Evolutionary conservation across 2,113 vertebrate genomes (phyloP).

Genomic region (Chlorocebus sabaeus): DNA sequence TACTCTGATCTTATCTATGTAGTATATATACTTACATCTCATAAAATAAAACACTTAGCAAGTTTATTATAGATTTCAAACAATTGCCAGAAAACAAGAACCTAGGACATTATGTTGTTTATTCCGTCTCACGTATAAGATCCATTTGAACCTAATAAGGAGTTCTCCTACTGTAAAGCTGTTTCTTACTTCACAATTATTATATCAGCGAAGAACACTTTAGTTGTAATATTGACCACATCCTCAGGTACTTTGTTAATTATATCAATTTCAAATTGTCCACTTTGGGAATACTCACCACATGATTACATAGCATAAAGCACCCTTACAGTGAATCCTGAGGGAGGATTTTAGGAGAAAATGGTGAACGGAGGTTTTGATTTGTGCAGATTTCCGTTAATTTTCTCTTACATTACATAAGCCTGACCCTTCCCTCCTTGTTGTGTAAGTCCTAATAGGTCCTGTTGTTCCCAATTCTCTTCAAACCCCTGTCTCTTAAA

Average conservation of each 20-base stretch:
- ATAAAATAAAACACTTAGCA: neutral
- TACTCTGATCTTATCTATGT: neutral
- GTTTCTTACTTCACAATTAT: neutral
- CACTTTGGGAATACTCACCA: neutral
- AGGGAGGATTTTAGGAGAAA: neutral
- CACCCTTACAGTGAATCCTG: neutral
- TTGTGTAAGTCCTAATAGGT: neutral
- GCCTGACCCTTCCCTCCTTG: neutral
- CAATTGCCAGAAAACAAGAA: neutral
- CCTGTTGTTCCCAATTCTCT: neutral
- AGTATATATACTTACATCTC: neutral
- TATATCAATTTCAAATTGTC: neutral
- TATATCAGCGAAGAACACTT: neutral
- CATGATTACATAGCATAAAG: neutral
- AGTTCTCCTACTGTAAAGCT: neutral
- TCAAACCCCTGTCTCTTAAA: neutral
- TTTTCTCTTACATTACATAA: neutral
- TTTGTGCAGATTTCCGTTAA: neutral
- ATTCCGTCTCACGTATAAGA: neutral
- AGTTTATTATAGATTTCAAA: constrained; percentile 14
- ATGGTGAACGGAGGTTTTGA: neutral
- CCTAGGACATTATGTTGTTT: neutral
- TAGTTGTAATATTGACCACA: neutral
- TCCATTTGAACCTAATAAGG: neutral
- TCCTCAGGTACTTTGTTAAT: neutral